phyloP scores from a whole-genome alignment of 1,140 invertebrate genomes.

The Brachionus sp. region DNA sequence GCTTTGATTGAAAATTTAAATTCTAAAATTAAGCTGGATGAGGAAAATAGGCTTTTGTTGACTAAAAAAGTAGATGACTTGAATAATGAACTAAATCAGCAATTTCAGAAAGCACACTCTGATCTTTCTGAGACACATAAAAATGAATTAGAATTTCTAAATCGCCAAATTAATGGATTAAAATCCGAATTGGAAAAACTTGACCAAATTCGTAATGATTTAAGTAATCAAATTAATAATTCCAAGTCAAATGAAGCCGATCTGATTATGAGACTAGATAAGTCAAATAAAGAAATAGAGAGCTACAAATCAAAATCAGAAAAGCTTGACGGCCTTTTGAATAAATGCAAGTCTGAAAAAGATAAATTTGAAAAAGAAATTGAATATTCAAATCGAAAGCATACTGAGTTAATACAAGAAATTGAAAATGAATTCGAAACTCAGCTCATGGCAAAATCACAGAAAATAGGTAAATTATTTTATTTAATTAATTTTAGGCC shows the following conservation, averaged over 20 bases:
- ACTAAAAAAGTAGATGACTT: conserved; percentile 5
- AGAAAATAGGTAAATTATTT: background rate
- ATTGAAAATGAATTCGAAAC: conserved; percentile 8
- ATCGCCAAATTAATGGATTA: background rate
- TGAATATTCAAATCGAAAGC: background rate
- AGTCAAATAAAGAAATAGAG: background rate
- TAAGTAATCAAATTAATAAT: background rate
- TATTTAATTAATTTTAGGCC: background rate
- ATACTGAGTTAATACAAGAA: conserved; percentile 6
- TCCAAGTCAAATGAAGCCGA: background rate
- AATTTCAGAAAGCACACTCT: conserved; percentile 19
- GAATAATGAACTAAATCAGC: background rate
- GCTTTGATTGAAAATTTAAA: background rate
- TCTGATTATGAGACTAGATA: background rate
- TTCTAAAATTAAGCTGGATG: background rate
- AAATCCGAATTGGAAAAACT: background rate
- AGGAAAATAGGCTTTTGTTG: background rate
- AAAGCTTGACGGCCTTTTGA: background rate
- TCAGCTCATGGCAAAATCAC: background rate
- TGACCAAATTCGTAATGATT: background rate
- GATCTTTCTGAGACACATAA: conserved; percentile 18
- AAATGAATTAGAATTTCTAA: conserved; percentile 8
- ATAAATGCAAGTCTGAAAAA: background rate
- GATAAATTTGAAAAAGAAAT: background rate
- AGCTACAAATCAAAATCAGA: background rate